Conservation (phyloP, 2,797 vertebrate genomes). For the Coilia nasus region DNA sequence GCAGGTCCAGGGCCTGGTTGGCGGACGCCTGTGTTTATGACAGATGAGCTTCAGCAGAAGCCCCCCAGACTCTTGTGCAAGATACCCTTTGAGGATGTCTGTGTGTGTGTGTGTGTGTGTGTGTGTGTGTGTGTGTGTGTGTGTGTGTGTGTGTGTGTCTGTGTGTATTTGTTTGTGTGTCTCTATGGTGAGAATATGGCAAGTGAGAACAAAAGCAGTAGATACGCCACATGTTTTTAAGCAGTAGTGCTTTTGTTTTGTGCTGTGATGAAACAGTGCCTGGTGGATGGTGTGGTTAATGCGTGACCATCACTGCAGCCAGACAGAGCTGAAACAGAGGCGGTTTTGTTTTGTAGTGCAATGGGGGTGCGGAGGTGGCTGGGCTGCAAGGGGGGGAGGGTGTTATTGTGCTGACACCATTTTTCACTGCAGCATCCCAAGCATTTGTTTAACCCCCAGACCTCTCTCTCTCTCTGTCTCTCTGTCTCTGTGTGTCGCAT, state of each 20-base stretch:
- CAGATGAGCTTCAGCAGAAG: neutral
- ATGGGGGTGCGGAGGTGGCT: neutral
- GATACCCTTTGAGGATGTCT: neutral
- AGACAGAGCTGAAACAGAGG: neutral
- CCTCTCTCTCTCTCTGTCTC: neutral
- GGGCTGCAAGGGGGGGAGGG: neutral
- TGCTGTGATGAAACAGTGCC: neutral
- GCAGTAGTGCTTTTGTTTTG: too few relatives aligned
- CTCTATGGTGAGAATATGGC: neutral
- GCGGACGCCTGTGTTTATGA: neutral
- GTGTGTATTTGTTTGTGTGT: constrained; percentile 23
- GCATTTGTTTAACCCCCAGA: constrained; percentile 10
- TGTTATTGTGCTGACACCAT: constrained; percentile 7
- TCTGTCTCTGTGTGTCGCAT: too few relatives aligned
- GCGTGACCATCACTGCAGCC: neutral
- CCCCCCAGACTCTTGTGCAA: neutral
- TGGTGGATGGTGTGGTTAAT: neutral
- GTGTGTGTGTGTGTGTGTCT: constrained; percentile 43
- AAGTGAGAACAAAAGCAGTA: too few relatives aligned
- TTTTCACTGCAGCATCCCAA: constrained; percentile 8
- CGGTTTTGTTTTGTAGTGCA: neutral
- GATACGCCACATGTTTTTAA: too few relatives aligned
- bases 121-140: constrained; percentile 17
- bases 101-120: neutral
- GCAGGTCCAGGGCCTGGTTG: neutral